Percentiles rank a stretch among this genome's conserved stretches.
phyloP scores from a whole-genome alignment of 2,888 invertebrate genomes.

The Pandemis heparana region DNA sequence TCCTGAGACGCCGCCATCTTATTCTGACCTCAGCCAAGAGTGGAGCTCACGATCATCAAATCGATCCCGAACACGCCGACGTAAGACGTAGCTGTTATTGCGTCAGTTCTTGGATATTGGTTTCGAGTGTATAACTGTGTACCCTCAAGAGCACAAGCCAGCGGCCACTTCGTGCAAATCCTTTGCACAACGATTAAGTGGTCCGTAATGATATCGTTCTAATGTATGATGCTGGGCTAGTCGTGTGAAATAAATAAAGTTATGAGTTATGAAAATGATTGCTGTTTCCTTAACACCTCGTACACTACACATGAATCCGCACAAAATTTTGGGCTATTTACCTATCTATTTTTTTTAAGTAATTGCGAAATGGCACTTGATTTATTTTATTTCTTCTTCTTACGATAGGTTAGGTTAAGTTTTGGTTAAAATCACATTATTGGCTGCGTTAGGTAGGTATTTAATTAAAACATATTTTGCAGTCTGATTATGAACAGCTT shows the following conservation, averaged over 20 bases:
- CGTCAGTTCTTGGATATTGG: constrained; percentile 27
- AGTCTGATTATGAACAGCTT: constrained; percentile 33
- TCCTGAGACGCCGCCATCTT: constrained; percentile 77
- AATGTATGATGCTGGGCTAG: constrained; percentile 28
- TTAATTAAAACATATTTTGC: constrained; percentile 10
- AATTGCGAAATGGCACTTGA: too few relatives aligned
- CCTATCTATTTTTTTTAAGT: too few relatives aligned
- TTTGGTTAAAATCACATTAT: too few relatives aligned
- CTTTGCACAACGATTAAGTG: constrained; percentile 30
- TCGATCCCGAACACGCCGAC: constrained; percentile 68
- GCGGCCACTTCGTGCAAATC: constrained; percentile 11
- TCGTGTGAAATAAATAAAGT: constrained; percentile 16
- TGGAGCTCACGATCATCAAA: constrained; percentile 77
- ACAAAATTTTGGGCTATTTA: too few relatives aligned
- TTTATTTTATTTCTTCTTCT: too few relatives aligned
- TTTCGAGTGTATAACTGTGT: constrained; percentile 7
- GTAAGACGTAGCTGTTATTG: constrained; percentile 67
- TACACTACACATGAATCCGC: too few relatives aligned
- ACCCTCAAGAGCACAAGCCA: constrained; percentile 16
- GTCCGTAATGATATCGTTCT: constrained; percentile 15
- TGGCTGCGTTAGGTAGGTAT: background rate
- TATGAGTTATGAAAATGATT: background rate
- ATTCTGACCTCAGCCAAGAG: constrained; percentile 77
- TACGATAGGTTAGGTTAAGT: too few relatives aligned
- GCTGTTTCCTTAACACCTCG: background rate